phyloP scores from a whole-genome alignment of 2,113 vertebrate species.

The Ptychochromis oligacanthus region DNA sequence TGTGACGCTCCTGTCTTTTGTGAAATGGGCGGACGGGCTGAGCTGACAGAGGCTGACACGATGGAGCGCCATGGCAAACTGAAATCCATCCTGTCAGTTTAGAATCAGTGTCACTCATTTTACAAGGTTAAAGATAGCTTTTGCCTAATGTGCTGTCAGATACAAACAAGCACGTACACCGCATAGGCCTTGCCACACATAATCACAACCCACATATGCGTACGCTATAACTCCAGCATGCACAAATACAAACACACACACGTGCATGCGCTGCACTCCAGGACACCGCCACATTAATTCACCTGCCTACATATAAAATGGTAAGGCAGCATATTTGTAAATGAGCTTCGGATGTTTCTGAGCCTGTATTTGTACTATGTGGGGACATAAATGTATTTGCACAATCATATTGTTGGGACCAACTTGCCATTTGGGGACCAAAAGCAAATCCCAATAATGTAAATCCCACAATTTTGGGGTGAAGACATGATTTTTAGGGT shows the following conservation, averaged over 20 bases:
- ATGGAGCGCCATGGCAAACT: constrained; percentile 51
- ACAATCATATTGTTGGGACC: not conserved
- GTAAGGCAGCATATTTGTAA: constrained; percentile 22
- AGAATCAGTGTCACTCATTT: constrained; percentile 75
- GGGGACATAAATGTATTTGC: not conserved
- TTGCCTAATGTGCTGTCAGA: constrained; percentile 72
- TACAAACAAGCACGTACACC: constrained; percentile 45
- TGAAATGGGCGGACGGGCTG: constrained; percentile 56
- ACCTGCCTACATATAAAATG: constrained; percentile 29
- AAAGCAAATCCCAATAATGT: not conserved
- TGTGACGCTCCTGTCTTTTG: constrained; percentile 51
- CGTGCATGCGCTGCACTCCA: not conserved
- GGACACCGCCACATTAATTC: constrained; percentile 19
- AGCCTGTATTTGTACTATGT: not conserved
- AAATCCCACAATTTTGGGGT: not conserved
- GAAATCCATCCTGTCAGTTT: constrained; percentile 74
- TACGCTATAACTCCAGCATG: not conserved
- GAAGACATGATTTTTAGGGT: not conserved
- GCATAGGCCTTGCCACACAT: constrained; percentile 5
- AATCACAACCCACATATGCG: not conserved
- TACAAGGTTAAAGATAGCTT: constrained; percentile 74
- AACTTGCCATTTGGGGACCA: not conserved
- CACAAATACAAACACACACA: not conserved
- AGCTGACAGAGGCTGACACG: constrained; percentile 70
- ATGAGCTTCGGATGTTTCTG: not conserved